Evolutionary conservation across 1,140 invertebrate species (phyloP).

Genomic region (Papilio polytes): DNA sequence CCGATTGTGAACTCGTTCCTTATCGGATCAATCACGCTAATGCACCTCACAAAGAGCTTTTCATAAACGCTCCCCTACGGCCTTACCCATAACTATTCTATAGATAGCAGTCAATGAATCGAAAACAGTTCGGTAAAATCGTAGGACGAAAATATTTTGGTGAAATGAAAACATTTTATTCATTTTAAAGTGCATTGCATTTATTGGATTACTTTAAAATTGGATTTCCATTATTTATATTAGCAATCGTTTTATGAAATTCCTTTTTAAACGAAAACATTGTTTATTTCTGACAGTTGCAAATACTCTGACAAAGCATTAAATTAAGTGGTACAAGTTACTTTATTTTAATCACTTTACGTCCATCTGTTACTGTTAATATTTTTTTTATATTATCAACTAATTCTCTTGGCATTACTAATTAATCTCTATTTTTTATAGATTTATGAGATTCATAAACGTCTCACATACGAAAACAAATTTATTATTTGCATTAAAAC

Average conservation of each 20-base stretch:
- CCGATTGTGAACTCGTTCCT: conserved; percentile 42
- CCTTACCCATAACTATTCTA: conserved; percentile 28
- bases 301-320: not conserved
- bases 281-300: not conserved
- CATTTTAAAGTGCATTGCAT: conserved; percentile 24
- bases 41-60: conserved; percentile 40
- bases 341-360: not conserved
- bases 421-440: too few relatives aligned
- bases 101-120: conserved; percentile 32
- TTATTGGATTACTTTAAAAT: conserved; percentile 16
- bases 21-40: conserved; percentile 48
- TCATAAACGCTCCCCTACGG: conserved; percentile 21
- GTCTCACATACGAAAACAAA: too few relatives aligned
- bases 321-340: not conserved
- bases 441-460: too few relatives aligned
- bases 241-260: not conserved
- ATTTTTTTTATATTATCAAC: too few relatives aligned
- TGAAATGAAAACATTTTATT: conserved; percentile 21
- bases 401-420: too few relatives aligned
- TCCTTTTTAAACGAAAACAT: not conserved
- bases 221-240: not conserved
- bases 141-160: conserved; percentile 22
- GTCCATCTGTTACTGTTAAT: not conserved
- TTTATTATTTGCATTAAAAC: too few relatives aligned
- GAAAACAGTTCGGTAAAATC: conserved; percentile 29